Conservation (phyloP, 2,113 vertebrate genomes). For the Hystrix cristata region DNA sequence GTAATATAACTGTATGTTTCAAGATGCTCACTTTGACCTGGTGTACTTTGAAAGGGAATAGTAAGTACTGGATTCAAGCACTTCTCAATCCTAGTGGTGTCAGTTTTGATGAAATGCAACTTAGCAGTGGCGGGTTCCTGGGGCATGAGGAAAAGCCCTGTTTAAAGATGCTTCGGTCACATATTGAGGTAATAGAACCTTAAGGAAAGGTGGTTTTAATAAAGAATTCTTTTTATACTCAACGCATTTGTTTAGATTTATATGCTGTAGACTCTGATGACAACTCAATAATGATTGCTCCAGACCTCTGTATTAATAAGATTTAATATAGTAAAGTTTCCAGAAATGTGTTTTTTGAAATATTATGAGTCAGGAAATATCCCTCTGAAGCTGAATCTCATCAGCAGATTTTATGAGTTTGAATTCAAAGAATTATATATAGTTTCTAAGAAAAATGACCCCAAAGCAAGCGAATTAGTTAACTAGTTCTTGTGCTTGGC, state of each 20-base stretch:
- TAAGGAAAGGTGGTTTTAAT: constrained; percentile 90
- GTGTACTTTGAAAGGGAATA: constrained; percentile 40
- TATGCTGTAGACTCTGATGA: constrained; percentile 89
- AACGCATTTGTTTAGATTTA: constrained; percentile 89
- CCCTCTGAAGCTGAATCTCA: constrained; percentile 88
- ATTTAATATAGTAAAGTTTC: constrained; percentile 90
- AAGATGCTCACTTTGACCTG: not conserved
- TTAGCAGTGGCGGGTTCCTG: constrained; percentile 70
- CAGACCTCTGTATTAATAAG: constrained; percentile 90
- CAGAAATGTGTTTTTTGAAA: constrained; percentile 91
- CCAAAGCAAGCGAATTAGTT: constrained; percentile 84
- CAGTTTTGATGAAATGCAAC: constrained; percentile 75
- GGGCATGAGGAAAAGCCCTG: constrained; percentile 76
- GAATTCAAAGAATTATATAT: constrained; percentile 86
- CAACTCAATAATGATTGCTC: constrained; percentile 90
- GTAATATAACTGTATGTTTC: constrained; percentile 48
- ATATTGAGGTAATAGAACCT: constrained; percentile 86
- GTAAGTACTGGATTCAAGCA: not conserved
- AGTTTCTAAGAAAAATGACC: constrained; percentile 77
- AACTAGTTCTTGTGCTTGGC: constrained; percentile 79
- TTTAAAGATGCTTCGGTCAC: constrained; percentile 80
- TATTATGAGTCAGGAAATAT: constrained; percentile 89
- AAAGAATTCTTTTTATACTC: constrained; percentile 88
- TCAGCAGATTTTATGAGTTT: constrained; percentile 87
- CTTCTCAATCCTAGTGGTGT: constrained; percentile 49